Conservation (phyloP, 2,888 invertebrate genomes). For the Dynastes hyllus region DNA sequence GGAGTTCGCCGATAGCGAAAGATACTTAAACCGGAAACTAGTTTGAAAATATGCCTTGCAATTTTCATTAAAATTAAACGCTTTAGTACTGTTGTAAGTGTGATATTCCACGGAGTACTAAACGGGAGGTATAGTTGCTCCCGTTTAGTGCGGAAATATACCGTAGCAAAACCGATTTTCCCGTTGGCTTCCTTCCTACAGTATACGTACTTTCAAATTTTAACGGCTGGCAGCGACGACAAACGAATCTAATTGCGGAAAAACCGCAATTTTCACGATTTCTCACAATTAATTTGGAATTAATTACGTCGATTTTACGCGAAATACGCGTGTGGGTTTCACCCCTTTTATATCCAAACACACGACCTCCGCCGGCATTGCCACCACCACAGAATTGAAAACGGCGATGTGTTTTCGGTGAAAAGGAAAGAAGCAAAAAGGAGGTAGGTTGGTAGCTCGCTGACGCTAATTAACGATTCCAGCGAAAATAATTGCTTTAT, state of each 20-base stretch:
- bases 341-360: neutral
- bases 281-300: slow-evolving; percentile 35
- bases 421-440: neutral
- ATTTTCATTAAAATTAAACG: slow-evolving; percentile 44
- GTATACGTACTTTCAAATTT: neutral
- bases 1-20: slow-evolving; percentile 55
- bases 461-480: slow-evolving; percentile 12
- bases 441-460: too few species aligned
- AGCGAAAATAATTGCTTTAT: slow-evolving; percentile 21
- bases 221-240: neutral
- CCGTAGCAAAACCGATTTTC: slow-evolving; percentile 14
- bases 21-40: neutral
- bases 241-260: slow-evolving; percentile 28
- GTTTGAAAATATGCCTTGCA: neutral
- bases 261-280: slow-evolving; percentile 41
- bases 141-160: neutral
- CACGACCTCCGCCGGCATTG: neutral
- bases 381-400: neutral
- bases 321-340: neutral
- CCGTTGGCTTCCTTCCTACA: neutral
- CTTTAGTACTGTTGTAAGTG: too few species aligned
- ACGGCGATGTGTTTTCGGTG: neutral
- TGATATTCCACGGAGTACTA: neutral
- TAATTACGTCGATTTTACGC: neutral
- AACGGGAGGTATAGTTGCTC: neutral